Evolutionary conservation across 2,888 invertebrate species (phyloP), one percentile per base, ranked within the genome.

Genomic region (Unio delphinus): DNA sequence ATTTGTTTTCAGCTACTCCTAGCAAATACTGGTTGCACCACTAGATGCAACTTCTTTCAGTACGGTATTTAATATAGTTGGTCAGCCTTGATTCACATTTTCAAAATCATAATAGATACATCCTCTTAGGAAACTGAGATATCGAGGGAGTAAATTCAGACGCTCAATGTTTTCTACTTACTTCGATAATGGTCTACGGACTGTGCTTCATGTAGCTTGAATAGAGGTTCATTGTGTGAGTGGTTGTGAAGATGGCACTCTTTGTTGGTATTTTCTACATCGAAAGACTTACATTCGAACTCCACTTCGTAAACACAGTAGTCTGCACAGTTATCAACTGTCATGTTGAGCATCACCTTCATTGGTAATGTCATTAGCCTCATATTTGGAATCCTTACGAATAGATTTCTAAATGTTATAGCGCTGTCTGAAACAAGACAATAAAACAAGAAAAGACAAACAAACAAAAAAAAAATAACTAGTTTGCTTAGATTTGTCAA

Each of bases 231-330:
- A 54, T 80, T 81, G 67, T 86, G 83, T 7, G 83, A 83, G 65
- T 85, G 82, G 75, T 85, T 84, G 73, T 83, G 85, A 11, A 87
- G 74, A 45, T 79, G 77, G 69, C 88, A 88, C 23, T 75, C 73
- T 55, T 73, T 69, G 15, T 72, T 64, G 45, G 72, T 66, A 75
- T 86, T 87, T 76, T 87, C 86, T 59, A 85, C 80, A 73, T 87
- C 87, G 68, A 88, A 88, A 4, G 87, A 86, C 69, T 83, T 83
- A 73, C 88, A 88, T 62, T 87, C 86, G 72, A 86, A 86, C 20
- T 71, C 74, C n/a, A 80, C 76, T 69, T 85, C 83, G 65, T 74
- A 77, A 15, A 77, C 82, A 67, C 86, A 85, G 28, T 65, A 55
- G 8, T 77, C 70, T 34, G 87, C 83, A 72, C 88, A 88, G 11